Base-by-base conservation (phyloP, 1,140 invertebrate species). In the Aphelenchoides fujianensis region DNA sequence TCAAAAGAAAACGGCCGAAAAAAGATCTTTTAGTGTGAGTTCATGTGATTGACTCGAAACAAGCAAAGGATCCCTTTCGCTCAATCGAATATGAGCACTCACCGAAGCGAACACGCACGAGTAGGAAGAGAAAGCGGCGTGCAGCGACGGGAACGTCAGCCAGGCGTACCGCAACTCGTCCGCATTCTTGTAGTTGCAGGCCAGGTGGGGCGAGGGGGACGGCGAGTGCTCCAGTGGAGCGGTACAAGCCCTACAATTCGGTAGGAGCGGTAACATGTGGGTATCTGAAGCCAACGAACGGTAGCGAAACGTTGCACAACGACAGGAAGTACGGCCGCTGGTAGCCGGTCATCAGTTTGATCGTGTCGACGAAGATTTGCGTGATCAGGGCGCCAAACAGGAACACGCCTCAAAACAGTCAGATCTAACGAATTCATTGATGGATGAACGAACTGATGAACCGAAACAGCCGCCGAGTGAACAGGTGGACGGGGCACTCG, bases 181-280 rank as follows among this genome's bases (percentile, higher is more conserved):
- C n/a, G 80, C 80, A 48, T 78, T 74, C 37, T 71, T 68, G 37
- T 79, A 84, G 27, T 82, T 78, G 68, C 82, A 83, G 3, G 82
- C 82, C 23, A 84, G 62, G 71, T 84, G 82, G 7, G 82, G 82
- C 36, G 80, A 83, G 36, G 82, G 82, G 2, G 82, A 83, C 9
- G 82, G 82, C 34, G 82, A 83, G 64, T 84, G 82, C 64, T 84
- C 82, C n/a, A 83, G 54, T 3, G 82, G 82, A 32, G 82, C 82
- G 12, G 82, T 83, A 59, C 82, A 83, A 23, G 82, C 80, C 37
- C 79, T 81, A 72, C n/a, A n/a, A n/a, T n/a, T n/a, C n/a, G n/a
- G n/a, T n/a, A 55, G 3, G 5, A 54, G 52, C 61, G 69, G 31
- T 28, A 27, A 73, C 32, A 74, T 32, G 74, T 5, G 31, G 12